phyloP scores from a whole-genome alignment of 2,888 invertebrate genomes.

The Spodoptera littoralis region DNA sequence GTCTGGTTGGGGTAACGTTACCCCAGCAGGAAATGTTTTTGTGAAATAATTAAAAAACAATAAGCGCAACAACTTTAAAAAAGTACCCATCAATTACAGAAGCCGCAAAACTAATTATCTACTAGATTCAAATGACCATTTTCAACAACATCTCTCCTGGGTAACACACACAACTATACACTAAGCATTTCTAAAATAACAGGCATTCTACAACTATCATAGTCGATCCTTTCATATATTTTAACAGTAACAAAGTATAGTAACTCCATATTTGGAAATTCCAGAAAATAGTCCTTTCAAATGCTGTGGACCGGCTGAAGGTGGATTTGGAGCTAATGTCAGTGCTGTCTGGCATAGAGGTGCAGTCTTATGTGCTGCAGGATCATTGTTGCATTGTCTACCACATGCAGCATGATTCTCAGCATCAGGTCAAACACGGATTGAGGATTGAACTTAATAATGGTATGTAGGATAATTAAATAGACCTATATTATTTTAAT shows the following conservation, averaged over 20 bases:
- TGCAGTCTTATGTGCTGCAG: slow-evolving; percentile 72
- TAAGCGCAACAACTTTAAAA: no score
- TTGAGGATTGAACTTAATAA: slow-evolving; percentile 74
- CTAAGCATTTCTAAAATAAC: no score
- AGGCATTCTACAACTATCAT: no score
- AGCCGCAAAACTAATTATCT: no score
- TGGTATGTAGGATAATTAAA: slow-evolving; percentile 59
- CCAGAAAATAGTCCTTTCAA: slow-evolving; percentile 74
- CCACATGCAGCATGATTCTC: slow-evolving; percentile 75
- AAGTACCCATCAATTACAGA: no score
- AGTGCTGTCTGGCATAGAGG: slow-evolving; percentile 78
- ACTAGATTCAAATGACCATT: no score
- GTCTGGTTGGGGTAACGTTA: no score
- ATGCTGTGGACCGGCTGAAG: slow-evolving; percentile 68
- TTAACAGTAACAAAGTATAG: not conserved
- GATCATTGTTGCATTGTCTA: slow-evolving; percentile 79
- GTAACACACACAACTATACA: no score
- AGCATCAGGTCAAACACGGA: slow-evolving; percentile 73
- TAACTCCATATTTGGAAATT: slow-evolving; percentile 26
- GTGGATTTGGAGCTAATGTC: slow-evolving; percentile 70
- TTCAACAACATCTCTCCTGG: no score
- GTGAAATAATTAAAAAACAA: no score
- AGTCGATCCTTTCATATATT: not conserved
- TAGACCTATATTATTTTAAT: no score
- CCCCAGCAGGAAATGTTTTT: no score